These are phyloP conservation scores for Tinea pellionella DNA, from an alignment of 2,888 invertebrate genomes.

Conservation along the genomic window DNA sequence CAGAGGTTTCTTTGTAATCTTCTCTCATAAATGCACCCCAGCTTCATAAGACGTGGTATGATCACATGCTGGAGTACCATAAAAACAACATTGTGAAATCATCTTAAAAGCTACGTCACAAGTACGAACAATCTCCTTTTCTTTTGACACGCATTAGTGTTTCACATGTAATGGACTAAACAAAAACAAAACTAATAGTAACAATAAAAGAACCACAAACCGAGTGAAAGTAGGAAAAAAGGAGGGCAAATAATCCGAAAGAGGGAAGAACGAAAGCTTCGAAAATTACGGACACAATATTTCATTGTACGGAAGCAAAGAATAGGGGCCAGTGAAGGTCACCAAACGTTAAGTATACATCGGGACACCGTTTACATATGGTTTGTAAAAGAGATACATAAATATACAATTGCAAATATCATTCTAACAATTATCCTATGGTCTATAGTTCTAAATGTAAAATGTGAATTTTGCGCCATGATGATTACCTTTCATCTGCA, in stretches of 20 bases:
- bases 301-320: slow-evolving; percentile 13
- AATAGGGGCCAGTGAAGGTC: slow-evolving; percentile 8
- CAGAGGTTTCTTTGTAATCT: too few relatives aligned
- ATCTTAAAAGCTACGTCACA: background rate
- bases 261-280: slow-evolving; percentile 11
- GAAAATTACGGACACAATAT: slow-evolving; percentile 13
- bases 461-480: too few relatives aligned
- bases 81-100: too few relatives aligned
- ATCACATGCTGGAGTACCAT: too few relatives aligned
- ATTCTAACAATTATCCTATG: too few relatives aligned
- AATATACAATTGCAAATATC: too few relatives aligned
- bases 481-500: too few relatives aligned
- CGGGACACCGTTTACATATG: background rate
- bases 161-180: slow-evolving; percentile 11
- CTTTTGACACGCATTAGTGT: slow-evolving; percentile 10
- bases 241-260: slow-evolving; percentile 12
- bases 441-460: too few relatives aligned
- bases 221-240: slow-evolving; percentile 11
- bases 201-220: slow-evolving; percentile 13
- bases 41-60: too few relatives aligned
- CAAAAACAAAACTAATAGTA: slow-evolving; percentile 14
- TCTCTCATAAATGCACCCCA: too few relatives aligned
- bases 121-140: background rate
- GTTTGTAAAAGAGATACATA: background rate
- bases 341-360: background rate